These are phyloP conservation scores for Drosophila demipolita DNA, from an alignment of 2,888 invertebrate species.

Conservation along the genomic window DNA sequence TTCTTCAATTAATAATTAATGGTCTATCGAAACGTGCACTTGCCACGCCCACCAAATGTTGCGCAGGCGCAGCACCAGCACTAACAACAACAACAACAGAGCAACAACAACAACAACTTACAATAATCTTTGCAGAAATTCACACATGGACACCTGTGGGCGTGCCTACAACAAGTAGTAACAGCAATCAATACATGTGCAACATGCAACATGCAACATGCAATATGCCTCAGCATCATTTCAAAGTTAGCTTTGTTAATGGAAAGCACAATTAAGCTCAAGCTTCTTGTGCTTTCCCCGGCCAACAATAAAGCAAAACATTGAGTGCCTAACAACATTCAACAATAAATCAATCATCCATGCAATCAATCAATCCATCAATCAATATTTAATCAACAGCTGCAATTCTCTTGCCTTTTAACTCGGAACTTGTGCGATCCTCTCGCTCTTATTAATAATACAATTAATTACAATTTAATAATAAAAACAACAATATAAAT, in stretches of 20 bases:
- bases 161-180: conserved; percentile 75
- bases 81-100: conserved; percentile 29
- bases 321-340: conserved; percentile 21
- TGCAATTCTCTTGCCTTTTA: conserved; percentile 74
- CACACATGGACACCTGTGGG: conserved; percentile 84
- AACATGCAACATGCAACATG: conserved; percentile 18
- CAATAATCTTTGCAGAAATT: conserved; percentile 82
- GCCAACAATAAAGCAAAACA: conserved; percentile 27
- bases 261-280: conserved; percentile 73
- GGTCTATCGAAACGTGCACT: conserved; percentile 50
- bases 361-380: conserved; percentile 28
- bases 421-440: conserved; percentile 52
- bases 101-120: conserved; percentile 45
- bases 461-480: conserved; percentile 70
- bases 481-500: conserved; percentile 50
- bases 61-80: conserved; percentile 77
- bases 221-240: conserved; percentile 31
- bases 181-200: conserved; percentile 31
- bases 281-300: conserved; percentile 71
- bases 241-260: conserved; percentile 27
- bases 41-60: conserved; percentile 74
- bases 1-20: conserved; percentile 23
- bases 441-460: conserved; percentile 63
- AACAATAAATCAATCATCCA: conserved; percentile 20
- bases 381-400: conserved; percentile 46